A percentile compares a stretch with the other conserved stretches of the same genome.
Conservation (phyloP, 2,797 vertebrate species). For the Hybognathus amarus region DNA sequence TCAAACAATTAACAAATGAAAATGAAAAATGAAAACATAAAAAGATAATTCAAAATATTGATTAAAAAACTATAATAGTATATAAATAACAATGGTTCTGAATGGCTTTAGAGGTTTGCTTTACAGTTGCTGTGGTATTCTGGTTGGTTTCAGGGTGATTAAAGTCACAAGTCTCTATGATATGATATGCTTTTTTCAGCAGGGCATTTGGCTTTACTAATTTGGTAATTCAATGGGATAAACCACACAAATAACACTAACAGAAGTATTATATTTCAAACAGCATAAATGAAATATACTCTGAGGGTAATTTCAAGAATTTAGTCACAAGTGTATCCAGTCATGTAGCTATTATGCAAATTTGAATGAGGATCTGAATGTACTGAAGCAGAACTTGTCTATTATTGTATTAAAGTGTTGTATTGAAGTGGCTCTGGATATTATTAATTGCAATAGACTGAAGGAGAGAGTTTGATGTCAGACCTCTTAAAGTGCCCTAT, state of each 20-base stretch:
- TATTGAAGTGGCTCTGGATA: slow-evolving; percentile 14
- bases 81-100: too few species aligned
- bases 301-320: background rate
- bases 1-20: background rate
- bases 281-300: background rate
- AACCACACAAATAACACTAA: background rate
- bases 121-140: too few species aligned
- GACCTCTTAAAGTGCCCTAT: slow-evolving; percentile 15
- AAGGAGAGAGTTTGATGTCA: slow-evolving; percentile 29
- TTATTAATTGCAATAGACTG: background rate
- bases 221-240: background rate
- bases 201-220: background rate
- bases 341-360: background rate
- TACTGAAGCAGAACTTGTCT: slow-evolving; percentile 16
- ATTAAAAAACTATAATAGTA: background rate
- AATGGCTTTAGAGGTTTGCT: too few species aligned
- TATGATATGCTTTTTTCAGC: background rate
- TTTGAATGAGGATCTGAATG: background rate
- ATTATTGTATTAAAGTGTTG: slow-evolving; percentile 10
- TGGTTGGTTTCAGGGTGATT: too few species aligned
- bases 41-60: background rate
- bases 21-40: background rate
- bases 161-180: too few species aligned
- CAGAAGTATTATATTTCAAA: background rate
- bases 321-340: background rate